Evolutionary conservation across 2,888 invertebrate genomes (phyloP), one percentile per base, ranked within the genome.

Genomic region (Nudaria mundana): DNA sequence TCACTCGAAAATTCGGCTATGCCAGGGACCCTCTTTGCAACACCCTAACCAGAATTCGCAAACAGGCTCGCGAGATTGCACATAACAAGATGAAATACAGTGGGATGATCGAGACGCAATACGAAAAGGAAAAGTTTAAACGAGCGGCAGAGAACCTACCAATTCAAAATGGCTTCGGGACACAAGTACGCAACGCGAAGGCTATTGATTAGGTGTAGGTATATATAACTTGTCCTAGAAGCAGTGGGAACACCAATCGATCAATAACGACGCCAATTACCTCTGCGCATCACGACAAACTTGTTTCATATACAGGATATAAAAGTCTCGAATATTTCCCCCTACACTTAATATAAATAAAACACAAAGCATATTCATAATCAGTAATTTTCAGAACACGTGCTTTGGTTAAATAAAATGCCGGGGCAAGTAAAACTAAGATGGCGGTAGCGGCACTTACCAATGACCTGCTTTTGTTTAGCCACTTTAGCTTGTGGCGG

Each of bases 391-490:
- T 38, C 35, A 42, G 40, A 66, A 80, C 84, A 87, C 84, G 86
- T 87, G 86, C 82, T 85, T 76, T 72, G 54, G 46, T 54, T 66
- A 59, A 59, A 52, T 58, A 61, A 63, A 69, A 74, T 63, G 75
- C 81, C 81, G 80, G 80, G 67, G 43, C 71, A 76, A 56, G 66
- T 59, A 75, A 79, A 81, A 71, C 67, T 81, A 88, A 88, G 73
- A 88, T 88, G 87, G 87, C 87, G 87, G 87, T 72, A 77, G 80
- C 77, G 71, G 71, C 63, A 86, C 92, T 92, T 87, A 95, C 96
- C 96, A 91, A 96, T 95, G 90, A 96, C 91, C 92, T 94, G 94
- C 92, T 97, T 97, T 90, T 93, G 93, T 89, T 92, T 93, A 82
- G 90, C 91, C 90, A 91, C 91, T 91, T 90, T 89, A 73, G 85